A percentile compares a stretch with the other conserved stretches of the same genome.
These are phyloP conservation scores for Dryococelus australis DNA, from an alignment of 2,888 invertebrate genomes.

Conservation along the genomic window DNA sequence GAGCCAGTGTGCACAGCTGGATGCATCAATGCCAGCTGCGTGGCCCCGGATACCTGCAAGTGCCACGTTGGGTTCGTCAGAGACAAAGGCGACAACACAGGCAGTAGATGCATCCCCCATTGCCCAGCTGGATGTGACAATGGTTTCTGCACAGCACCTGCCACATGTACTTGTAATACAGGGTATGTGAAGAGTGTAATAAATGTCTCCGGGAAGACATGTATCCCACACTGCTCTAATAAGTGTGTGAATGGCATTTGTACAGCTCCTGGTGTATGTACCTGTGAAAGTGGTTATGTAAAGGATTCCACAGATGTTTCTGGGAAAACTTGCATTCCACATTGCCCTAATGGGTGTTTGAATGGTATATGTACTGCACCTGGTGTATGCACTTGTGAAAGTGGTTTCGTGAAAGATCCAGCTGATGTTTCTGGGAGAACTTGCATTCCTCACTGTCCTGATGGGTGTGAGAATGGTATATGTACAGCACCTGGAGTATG, in stretches of 20 bases:
- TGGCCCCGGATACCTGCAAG: conserved; percentile 57
- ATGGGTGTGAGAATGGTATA: conserved; percentile 58
- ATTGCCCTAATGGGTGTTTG: conserved; percentile 58
- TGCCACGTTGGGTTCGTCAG: conserved; percentile 59
- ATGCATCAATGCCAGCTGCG: conserved; percentile 58
- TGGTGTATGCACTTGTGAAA: conserved; percentile 46
- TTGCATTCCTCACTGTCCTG: neutral
- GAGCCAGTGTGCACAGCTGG: conserved; percentile 41
- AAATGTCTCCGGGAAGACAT: conserved; percentile 54
- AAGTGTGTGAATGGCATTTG: conserved; percentile 55
- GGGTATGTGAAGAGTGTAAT: conserved; percentile 61
- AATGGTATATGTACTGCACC: conserved; percentile 41
- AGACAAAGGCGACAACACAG: conserved; percentile 50
- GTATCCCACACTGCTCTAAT: conserved; percentile 46
- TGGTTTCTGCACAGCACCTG: conserved; percentile 67
- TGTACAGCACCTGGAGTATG: conserved; percentile 65
- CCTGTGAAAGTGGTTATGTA: conserved; percentile 63
- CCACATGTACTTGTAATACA: conserved; percentile 66
- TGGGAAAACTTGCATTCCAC: conserved; percentile 55
- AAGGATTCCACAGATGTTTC: conserved; percentile 60
- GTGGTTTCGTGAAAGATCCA: conserved; percentile 44
- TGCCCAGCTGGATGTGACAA: conserved; percentile 60
- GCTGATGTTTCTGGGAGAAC: conserved; percentile 48
- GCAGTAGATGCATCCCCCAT: conserved; percentile 56
- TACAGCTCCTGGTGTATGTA: conserved; percentile 44